phyloP scores from a whole-genome alignment of 2,113 vertebrate genomes.

The Gasterosteus nipponicus region DNA sequence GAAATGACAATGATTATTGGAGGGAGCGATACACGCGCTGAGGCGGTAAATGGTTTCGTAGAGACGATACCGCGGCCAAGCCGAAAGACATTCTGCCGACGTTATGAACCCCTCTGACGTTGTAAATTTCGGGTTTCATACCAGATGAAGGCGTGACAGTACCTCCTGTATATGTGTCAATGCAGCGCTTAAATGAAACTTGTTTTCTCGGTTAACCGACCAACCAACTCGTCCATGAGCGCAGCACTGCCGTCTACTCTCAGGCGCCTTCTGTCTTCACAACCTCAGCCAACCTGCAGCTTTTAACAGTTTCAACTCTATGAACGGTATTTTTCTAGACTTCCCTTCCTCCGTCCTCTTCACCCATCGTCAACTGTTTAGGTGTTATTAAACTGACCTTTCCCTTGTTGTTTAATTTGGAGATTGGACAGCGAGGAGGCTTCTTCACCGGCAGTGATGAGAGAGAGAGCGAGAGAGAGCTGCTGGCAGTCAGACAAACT shows the following conservation, averaged over 20 bases:
- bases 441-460: constrained; percentile 39
- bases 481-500: constrained; percentile 22
- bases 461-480: constrained; percentile 1
- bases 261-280: constrained; percentile 21
- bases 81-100: constrained; percentile 22
- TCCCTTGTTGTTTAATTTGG: constrained; percentile 58
- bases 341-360: constrained; percentile 38
- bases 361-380: constrained; percentile 55
- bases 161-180: background rate
- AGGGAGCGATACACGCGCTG: constrained; percentile 21
- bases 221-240: background rate
- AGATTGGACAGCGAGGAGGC: constrained; percentile 46
- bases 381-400: constrained; percentile 65
- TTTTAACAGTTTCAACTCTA: constrained; percentile 54
- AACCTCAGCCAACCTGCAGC: constrained; percentile 49
- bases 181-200: background rate
- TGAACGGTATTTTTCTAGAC: constrained; percentile 53
- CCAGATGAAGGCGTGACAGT: constrained; percentile 4
- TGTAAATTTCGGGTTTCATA: constrained; percentile 18
- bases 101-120: constrained; percentile 5
- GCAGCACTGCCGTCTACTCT: constrained; percentile 1
- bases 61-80: constrained; percentile 12
- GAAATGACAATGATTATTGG: constrained; percentile 20
- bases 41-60: constrained; percentile 20
- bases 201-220: background rate